Percentiles rank a stretch among this genome's conserved stretches.
phyloP scores from a whole-genome alignment of 2,797 vertebrate species.

The Fratercula arctica region DNA sequence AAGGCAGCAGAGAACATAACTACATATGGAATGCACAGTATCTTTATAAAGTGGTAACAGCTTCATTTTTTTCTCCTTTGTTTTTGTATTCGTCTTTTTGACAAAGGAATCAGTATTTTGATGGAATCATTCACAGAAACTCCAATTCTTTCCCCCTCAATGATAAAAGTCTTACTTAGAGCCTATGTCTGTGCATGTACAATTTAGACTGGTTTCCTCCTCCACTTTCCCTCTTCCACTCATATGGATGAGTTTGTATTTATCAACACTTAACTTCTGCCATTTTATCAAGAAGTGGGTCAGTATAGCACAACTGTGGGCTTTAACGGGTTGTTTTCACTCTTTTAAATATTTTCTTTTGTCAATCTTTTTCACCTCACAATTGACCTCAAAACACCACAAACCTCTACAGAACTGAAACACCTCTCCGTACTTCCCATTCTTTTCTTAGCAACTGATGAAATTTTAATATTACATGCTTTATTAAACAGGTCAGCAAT shows the following conservation, averaged over 20 bases:
- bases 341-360: background rate
- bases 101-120: background rate
- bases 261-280: background rate
- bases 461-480: background rate
- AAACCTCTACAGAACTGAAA: background rate
- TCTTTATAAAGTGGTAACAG: background rate
- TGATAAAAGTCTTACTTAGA: rapidly evolving
- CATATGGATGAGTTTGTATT: background rate
- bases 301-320: background rate
- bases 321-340: background rate
- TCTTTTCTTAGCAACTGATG: background rate
- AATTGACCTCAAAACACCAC: background rate
- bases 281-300: background rate
- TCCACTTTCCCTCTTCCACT: background rate
- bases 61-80: background rate
- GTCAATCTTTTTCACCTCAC: background rate
- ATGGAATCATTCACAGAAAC: background rate
- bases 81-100: background rate
- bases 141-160: background rate
- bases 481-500: background rate
- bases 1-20: background rate
- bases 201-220: background rate
- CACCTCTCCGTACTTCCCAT: background rate
- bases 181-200: background rate
- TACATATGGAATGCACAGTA: rapidly evolving